Evolutionary conservation across 2,113 vertebrate genomes (phyloP), one percentile per base, ranked within the genome.

Genomic region (Parotia lawesii): DNA sequence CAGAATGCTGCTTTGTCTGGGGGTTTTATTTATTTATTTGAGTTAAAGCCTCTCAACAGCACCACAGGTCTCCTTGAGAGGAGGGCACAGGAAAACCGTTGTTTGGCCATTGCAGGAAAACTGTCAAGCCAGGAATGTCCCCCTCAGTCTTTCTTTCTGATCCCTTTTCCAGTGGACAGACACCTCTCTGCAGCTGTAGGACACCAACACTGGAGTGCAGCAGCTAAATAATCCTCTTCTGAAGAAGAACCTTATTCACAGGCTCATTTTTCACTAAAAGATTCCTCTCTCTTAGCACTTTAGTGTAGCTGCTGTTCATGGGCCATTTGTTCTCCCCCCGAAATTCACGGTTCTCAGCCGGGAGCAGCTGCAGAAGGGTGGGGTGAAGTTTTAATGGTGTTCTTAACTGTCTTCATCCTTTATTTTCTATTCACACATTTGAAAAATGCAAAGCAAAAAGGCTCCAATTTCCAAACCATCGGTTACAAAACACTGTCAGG

Each of bases 401-500:
- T 57, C 45, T 61, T 27, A 69, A 51, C 28, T 17, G 11, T n/a
- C 51, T 75, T 90, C 51, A 12, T 27, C 14, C 44, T 85, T 81
- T 35, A 31, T 84, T 89, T 87, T 45, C 58, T 69, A 4, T 65
- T 87, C 77, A 76, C 29, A 11, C n/a, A 2, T 72, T 31, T 20
- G 5, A 47, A 58, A 71, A 66, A 45, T 2, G 38, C 57, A 38
- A 85, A 71, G 37, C 21, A 22, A 56, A 56, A 82, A 78, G 13
- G 9, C 28, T 85, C 60, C 75, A 7, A 15, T 71, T 89, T 85
- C 67, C 56, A 44, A 67, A 35, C 42, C 21, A 0, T 6, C 15
- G 10, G 19, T n/a, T 61, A 27, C 9, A 53, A 73, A 72, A 3
- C 0, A 0, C 28, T 17, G 28, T 29, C 37, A 10, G 73, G 23